Percentiles rank a stretch among this genome's conserved stretches.
These are phyloP conservation scores for Syrrhaptes paradoxus DNA, from an alignment of 2,113 vertebrate genomes.

Conservation along the genomic window DNA sequence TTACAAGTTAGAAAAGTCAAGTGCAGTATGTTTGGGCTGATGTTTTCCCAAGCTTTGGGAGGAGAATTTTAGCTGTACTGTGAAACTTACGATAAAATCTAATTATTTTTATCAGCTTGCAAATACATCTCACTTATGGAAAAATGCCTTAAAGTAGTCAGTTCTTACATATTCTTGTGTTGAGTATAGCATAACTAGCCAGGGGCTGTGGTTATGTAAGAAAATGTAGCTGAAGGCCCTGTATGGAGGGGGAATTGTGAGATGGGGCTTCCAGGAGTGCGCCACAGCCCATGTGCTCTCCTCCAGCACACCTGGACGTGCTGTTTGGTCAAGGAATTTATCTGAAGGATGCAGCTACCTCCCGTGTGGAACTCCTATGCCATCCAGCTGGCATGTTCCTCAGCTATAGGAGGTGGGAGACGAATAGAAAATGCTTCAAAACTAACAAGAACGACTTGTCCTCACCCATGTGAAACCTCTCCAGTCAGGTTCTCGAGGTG, in stretches of 20 bases:
- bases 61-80: not conserved
- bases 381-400: not conserved
- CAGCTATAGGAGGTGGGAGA: not conserved
- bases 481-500: rapidly evolving
- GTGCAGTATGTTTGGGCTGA: not conserved
- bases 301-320: not conserved
- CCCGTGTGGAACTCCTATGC: not conserved
- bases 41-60: not conserved
- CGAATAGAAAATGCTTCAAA: not conserved
- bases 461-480: not conserved
- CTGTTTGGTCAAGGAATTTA: not conserved
- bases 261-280: not conserved
- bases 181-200: not conserved
- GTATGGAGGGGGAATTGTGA: not conserved
- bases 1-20: not conserved
- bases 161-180: not conserved
- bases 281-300: not conserved
- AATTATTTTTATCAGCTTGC: not conserved
- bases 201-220: not conserved
- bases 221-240: not conserved
- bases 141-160: not conserved
- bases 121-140: not conserved
- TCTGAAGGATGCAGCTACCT: not conserved
- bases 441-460: not conserved
- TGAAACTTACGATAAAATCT: not conserved